Base-by-base conservation (phyloP, 2,113 vertebrate species). In the Uria lomvia region DNA sequence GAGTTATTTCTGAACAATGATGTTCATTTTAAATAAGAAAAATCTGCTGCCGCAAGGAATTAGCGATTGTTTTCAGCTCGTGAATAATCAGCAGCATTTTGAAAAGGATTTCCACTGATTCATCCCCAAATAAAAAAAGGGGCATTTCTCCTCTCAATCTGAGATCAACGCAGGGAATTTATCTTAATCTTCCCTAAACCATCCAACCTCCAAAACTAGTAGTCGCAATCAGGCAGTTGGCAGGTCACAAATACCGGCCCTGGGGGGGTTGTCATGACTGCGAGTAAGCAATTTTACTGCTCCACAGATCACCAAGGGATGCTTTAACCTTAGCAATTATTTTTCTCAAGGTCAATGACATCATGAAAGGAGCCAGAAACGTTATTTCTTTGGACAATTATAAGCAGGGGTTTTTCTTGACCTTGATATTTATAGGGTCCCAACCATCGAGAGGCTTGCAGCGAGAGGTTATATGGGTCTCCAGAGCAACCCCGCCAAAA, bases 271-370 rank as follows among this genome's bases (percentile, higher is more conserved):
- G 58, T 73, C 50, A 14, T 45, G 38, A 21, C 38, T 42, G 42
- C 63, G 68, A 91, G 49, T 85, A 70, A 89, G 76, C 66, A 86
- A 78, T 94, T 94, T 87, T 68, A 72, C 62, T 55, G 53, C 84
- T 82, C 10, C 0, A 38, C 53, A 75, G 66, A 82, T 91, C 83
- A 53, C 86, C 23, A 7, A 56, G 73, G 88, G 60, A 38, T 22
- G 3, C 76, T 97, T 91, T 92, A 87, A 89, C 73, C 40, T 43
- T 43, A 34, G 62, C 91, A 92, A n/a, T 96, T 95, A 82, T 81
- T 94, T 94, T 92, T 87, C 45, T 68, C 73, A 42, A 58, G 62
- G 40, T 67, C 66, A 68, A 2, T 91, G 91, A 82, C 77, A 79
- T 91, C 73, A 92, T 34, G 45, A 96, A 94, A 92, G 58, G 65